Conservation (phyloP, 2,888 invertebrate genomes). For the Digitonthophagus gazella region DNA sequence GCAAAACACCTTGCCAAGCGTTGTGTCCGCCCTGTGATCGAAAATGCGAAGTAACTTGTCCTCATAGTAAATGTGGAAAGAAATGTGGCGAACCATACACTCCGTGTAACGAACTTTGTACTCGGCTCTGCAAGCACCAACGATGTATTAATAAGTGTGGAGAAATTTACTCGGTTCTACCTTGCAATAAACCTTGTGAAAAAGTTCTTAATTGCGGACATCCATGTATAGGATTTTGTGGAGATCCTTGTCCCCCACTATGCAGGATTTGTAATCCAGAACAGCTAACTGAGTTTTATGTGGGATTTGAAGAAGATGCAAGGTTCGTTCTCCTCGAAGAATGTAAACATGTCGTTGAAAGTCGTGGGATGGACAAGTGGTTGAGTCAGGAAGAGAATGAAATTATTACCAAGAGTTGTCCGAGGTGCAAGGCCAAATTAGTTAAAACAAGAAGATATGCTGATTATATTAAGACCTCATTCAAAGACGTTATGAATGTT, state of each 20-base stretch:
- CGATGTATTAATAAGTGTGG: constrained; percentile 53
- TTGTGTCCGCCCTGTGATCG: constrained; percentile 46
- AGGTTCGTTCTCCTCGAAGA: constrained; percentile 57
- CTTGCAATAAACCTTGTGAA: constrained; percentile 55
- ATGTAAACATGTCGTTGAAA: constrained; percentile 55
- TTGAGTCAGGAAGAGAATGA: constrained; percentile 37
- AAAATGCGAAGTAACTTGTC: constrained; percentile 43
- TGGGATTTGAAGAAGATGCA: constrained; percentile 55
- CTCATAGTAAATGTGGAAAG: constrained; percentile 55
- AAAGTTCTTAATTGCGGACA: constrained; percentile 58
- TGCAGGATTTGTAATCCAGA: constrained; percentile 61
- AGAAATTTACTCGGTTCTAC: constrained; percentile 50
- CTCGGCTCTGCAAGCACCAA: constrained; percentile 52
- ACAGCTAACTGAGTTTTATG: constrained; percentile 49
- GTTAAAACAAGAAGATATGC: constrained; percentile 51
- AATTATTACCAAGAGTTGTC: constrained; percentile 53
- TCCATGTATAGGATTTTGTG: constrained; percentile 67
- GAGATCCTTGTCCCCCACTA: constrained; percentile 65
- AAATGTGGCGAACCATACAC: constrained; percentile 51
- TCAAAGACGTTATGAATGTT: constrained; percentile 18
- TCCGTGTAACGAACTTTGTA: constrained; percentile 43
- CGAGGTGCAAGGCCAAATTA: constrained; percentile 60
- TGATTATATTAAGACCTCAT: constrained; percentile 49
- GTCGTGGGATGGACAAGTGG: constrained; percentile 52
- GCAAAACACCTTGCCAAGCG: constrained; percentile 56